Evolutionary conservation across 2,888 invertebrate species (phyloP), one percentile per base, ranked within the genome.

Genomic region (Venusia cambrica): DNA sequence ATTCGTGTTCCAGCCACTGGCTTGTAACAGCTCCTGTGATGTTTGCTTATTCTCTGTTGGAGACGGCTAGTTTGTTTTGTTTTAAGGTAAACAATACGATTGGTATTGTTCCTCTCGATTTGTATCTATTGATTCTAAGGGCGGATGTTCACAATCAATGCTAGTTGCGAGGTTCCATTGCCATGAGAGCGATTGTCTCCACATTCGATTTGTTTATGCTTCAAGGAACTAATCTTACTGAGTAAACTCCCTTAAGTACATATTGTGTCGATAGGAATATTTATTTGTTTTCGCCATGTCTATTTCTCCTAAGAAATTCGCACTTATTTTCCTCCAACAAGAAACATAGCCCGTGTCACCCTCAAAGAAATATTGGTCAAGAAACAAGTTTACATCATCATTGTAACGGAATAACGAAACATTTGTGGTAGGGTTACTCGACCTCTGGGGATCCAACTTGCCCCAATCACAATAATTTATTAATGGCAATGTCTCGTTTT

Each of bases 381-480:
- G 36, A 46, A 44, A 46, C 44, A 46, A 47, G 47, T 46, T 49
- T 45, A 45, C 36, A 44, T 50, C 36, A 44, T 50, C 40, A 44
- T 39, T 33, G 35, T 33, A 41, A 35, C 27, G 46, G 45, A 49
- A n/a, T n/a, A n/a, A n/a, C n/a, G n/a, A n/a, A 53, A 59, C 57
- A 57, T 60, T 56, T 51, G 55, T 20, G 16, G 32, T 22, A 28
- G 32, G 31, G 22, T 22, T 15, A 11, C 25, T 8, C 17, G 25
- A 6, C 18, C 16, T 18, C 19, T 12, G 6, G 14, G n/a, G n/a
- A n/a, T n/a, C n/a, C n/a, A n/a, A n/a, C n/a, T n/a, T n/a, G n/a
- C n/a, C n/a, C n/a, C n/a, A n/a, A n/a, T n/a, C n/a, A n/a, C n/a
- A n/a, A n/a, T n/a, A n/a, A n/a, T n/a, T n/a, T n/a, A n/a, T n/a